A percentile compares a stretch with the other conserved stretches of the same genome.
Conservation (phyloP, 2,113 vertebrate genomes). For the Rousettus leschenaultii region DNA sequence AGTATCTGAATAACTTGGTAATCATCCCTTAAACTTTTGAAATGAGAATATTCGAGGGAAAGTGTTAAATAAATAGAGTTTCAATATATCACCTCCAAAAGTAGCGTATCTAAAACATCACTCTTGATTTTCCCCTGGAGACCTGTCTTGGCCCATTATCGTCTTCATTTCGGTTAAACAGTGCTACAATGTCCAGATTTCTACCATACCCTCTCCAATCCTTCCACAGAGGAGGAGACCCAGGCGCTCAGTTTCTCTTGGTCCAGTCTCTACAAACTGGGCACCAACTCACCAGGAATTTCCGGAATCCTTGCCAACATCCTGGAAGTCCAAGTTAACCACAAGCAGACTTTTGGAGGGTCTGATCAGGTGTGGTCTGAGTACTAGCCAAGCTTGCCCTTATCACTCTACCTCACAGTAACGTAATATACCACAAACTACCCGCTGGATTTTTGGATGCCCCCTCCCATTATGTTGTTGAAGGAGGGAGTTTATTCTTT, state of each 20-base stretch:
- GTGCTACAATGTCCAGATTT: background rate
- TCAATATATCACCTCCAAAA: accelerated
- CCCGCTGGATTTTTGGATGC: background rate
- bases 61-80: background rate
- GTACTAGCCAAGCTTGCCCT: background rate
- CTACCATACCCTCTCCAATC: background rate
- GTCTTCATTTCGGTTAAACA: background rate
- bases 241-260: background rate
- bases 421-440: background rate
- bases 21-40: background rate
- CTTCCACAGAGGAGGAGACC: background rate
- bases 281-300: background rate
- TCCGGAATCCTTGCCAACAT: background rate
- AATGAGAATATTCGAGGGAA: background rate
- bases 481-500: background rate
- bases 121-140: background rate
- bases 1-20: background rate
- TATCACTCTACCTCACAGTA: accelerated
- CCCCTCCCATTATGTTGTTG: background rate
- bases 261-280: background rate
- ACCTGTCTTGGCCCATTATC: background rate
- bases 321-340: background rate
- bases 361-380: background rate
- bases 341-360: background rate
- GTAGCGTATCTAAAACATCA: accelerated